A percentile compares a stretch with the other conserved stretches of the same genome.
Conservation (phyloP, 92 coral and sea anemone genomes). For the Scolanthus callimorphus region DNA sequence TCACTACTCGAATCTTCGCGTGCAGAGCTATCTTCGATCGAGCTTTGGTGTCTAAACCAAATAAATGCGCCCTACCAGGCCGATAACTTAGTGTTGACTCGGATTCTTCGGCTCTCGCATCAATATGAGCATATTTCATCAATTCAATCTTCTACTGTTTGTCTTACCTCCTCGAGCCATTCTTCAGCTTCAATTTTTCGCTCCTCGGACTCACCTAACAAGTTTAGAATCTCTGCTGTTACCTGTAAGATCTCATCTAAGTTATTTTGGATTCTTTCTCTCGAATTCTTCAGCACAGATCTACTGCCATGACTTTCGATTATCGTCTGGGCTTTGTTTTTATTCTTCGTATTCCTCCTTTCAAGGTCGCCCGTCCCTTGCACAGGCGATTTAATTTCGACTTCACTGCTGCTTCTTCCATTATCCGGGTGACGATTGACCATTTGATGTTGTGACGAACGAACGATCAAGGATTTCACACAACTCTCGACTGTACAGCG, state of each 20-base stretch:
- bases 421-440: neutral
- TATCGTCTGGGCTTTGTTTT: constrained; percentile 10
- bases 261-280: constrained; percentile 5
- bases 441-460: no score
- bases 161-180: constrained; percentile 18
- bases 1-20: neutral
- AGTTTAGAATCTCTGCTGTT: neutral
- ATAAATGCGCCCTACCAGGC: neutral
- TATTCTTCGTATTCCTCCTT: constrained; percentile 20
- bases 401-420: neutral
- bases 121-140: constrained; percentile 22
- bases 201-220: neutral
- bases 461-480: no score
- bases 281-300: constrained; percentile 15
- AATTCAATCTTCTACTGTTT: constrained; percentile 14
- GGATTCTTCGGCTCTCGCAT: constrained; percentile 3
- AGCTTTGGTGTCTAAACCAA: neutral
- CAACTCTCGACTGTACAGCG: no score
- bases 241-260: neutral
- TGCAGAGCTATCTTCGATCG: constrained; percentile 1
- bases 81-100: constrained; percentile 2
- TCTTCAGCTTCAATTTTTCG: constrained; percentile 10
- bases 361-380: constrained; percentile 18
- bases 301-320: constrained; percentile 16
- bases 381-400: no score